Evolutionary conservation across 2,888 invertebrate species (phyloP), one percentile per base, ranked within the genome.

Genomic region (Meloe dianella): DNA sequence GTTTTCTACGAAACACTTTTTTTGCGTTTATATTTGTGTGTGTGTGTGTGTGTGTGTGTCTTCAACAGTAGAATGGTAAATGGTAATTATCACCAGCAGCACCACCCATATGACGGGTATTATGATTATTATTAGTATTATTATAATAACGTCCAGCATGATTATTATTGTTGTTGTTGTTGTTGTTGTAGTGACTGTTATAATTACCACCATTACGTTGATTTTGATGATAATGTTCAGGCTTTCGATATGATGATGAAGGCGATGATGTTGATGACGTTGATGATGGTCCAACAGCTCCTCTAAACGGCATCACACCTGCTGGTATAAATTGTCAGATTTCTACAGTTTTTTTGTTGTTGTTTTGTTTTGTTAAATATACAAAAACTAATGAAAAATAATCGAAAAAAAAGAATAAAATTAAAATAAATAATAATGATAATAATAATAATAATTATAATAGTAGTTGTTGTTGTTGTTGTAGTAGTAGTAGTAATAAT

Each of bases 51-150:
- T n/a, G 10, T 17, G 41, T 41, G n/a, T 3, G 3, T 41, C 8
- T 63, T 77, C 67, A 80, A 71, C 77, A 80, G 73, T 73, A 81
- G 74, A 81, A 80, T 63, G 79, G 78, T 72, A 80, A 80, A 68
- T 78, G 77, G 70, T 79, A 78, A 62, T 79, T 80, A 73, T 83
- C 83, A 54, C 82, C 83, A 32, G 27, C 27, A 27, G 81, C 81
- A 62, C 81, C 81, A 62, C 80, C 82, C 78, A 82, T 77, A 75
- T 80, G 78, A 73, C 79, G 73, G 67, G 78, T 71, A 69, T 73
- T 75, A 72, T 75, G n/a, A n/a, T n/a, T n/a, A n/a, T n/a, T n/a
- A n/a, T n/a, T n/a, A n/a, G n/a, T 74, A 59, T 67, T 67, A 56
- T 62, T 56, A 63, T 65, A 73, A 63, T 61, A 66, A 47, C 63